Conservation (phyloP, 2,113 vertebrate species). For the Syngnathus typhle region DNA sequence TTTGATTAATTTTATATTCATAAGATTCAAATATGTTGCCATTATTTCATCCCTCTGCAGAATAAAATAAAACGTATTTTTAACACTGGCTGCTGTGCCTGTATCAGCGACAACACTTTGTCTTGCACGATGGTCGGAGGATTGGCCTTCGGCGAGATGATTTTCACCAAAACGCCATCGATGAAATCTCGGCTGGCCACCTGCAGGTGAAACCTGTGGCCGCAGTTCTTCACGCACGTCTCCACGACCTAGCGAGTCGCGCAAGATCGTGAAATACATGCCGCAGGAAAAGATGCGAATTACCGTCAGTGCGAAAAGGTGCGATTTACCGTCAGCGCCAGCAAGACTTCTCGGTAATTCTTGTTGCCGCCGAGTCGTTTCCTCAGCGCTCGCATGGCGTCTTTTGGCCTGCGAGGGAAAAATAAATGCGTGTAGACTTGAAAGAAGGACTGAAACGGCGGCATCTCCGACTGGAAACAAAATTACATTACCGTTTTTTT, state of each 20-base stretch:
- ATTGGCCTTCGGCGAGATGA: slow-evolving; percentile 90
- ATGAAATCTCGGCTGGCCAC: slow-evolving; percentile 95
- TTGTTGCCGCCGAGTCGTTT: slow-evolving; percentile 91
- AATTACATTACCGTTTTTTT: no score
- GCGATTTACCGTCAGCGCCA: slow-evolving; percentile 86
- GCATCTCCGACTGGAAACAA: slow-evolving; percentile 15
- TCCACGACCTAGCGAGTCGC: slow-evolving; percentile 80
- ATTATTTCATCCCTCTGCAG: no score
- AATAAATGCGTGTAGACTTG: slow-evolving; percentile 7
- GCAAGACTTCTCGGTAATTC: slow-evolving; percentile 97
- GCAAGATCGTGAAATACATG: neutral
- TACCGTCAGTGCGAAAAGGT: neutral
- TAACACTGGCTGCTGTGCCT: slow-evolving; percentile 64
- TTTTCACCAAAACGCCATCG: slow-evolving; percentile 90
- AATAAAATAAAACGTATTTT: no score
- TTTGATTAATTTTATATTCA: no score
- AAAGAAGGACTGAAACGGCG: neutral
- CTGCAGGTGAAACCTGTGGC: slow-evolving; percentile 92
- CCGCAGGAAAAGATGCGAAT: neutral
- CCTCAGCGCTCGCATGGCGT: slow-evolving; percentile 90
- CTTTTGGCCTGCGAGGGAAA: slow-evolving; percentile 83
- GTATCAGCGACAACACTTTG: slow-evolving; percentile 93
- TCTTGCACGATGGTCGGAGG: slow-evolving; percentile 96
- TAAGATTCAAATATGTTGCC: no score
- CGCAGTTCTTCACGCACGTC: slow-evolving; percentile 98